Conservation (phyloP, 2,797 vertebrate genomes). For the Siniperca obscura region DNA sequence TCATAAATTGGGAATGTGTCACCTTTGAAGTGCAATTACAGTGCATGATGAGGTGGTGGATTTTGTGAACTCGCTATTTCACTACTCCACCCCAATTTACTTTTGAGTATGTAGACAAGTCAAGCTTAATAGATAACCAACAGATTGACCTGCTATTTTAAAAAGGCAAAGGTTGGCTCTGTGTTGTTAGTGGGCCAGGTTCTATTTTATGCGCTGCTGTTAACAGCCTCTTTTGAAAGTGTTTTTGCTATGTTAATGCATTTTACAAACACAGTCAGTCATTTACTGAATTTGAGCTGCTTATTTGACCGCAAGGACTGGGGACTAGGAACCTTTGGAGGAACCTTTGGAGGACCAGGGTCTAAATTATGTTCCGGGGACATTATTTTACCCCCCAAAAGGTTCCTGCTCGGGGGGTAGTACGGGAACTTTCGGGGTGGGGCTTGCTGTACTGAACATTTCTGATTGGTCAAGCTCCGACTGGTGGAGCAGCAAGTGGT, state of each 20-base stretch:
- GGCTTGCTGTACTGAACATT: too few relatives aligned
- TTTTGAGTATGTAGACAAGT: slow-evolving; percentile 37
- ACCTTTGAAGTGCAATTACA: slow-evolving; percentile 78
- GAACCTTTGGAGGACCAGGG: too few relatives aligned
- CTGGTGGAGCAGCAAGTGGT: too few relatives aligned
- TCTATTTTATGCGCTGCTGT: slow-evolving; percentile 35
- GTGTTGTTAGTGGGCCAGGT: slow-evolving; percentile 9
- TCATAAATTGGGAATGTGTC: slow-evolving; percentile 78
- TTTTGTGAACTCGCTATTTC: slow-evolving; percentile 61
- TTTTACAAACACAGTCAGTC: slow-evolving; percentile 29
- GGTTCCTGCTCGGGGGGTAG: too few relatives aligned
- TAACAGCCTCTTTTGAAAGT: slow-evolving; percentile 36
- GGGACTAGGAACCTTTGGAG: too few relatives aligned
- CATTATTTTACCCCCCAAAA: too few relatives aligned
- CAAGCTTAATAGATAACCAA: slow-evolving; percentile 39
- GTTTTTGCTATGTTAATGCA: slow-evolving; percentile 27
- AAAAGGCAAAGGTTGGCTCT: slow-evolving; percentile 29
- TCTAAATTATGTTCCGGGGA: too few relatives aligned
- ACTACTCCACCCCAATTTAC: slow-evolving; percentile 57
- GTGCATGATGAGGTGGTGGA: slow-evolving; percentile 61
- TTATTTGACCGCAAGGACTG: too few relatives aligned
- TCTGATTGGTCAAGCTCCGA: too few relatives aligned
- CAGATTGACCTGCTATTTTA: slow-evolving; percentile 44
- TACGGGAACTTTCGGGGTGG: too few relatives aligned
- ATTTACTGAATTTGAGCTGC: slow-evolving; percentile 21